Evolutionary conservation across 2,797 vertebrate genomes (phyloP), one percentile per base, ranked within the genome.

Genomic region (Xerus rutilus): DNA sequence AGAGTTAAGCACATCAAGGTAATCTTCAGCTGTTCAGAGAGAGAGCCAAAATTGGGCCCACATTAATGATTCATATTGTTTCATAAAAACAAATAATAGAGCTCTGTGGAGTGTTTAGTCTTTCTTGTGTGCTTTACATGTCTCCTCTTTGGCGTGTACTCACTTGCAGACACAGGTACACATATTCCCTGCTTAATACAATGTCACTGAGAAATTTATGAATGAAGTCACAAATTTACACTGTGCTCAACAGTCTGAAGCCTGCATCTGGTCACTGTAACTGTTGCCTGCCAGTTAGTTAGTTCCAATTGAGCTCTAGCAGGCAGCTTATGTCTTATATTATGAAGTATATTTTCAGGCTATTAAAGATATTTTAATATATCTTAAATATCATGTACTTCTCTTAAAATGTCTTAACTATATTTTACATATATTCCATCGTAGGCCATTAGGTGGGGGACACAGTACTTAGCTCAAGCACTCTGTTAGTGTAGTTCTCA

Each of bases 1-100:
- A 99, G 98, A 96, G 74, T 98, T 64, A 99, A 99, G 97, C 98
- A 98, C 96, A 98, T 99, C 96, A 99, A 99, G 99, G 99, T 99
- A 98, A 98, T 97, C 97, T 91, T 70, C 59, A 72, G n/a, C 78
- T 96, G 62, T 96, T 90, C 49, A 70, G 88, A 92, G 43, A 86
- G 76, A 1, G 93, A 78, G 32, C 96, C 20, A 69, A 69, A 95
- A 78, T 94, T 73, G 45, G 86, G 81, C 49, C 35, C 23, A 0
- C 35, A 0, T 54, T 72, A 81, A 43, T 77, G 78, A 72, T 32
- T 94, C 54, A 3, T 62, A 6, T 47, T 86, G 35, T 91, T 77
- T 96, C 72, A 3, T 79, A 35, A 87, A 86, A 45, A 39, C 59
- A 21, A 85, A 81, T 62, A 21, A 57, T 30, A 7, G 70, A 72